Evolutionary conservation across 2,888 invertebrate genomes (phyloP), one percentile per base, ranked within the genome.

Genomic region (Drosophila gaucha): DNA sequence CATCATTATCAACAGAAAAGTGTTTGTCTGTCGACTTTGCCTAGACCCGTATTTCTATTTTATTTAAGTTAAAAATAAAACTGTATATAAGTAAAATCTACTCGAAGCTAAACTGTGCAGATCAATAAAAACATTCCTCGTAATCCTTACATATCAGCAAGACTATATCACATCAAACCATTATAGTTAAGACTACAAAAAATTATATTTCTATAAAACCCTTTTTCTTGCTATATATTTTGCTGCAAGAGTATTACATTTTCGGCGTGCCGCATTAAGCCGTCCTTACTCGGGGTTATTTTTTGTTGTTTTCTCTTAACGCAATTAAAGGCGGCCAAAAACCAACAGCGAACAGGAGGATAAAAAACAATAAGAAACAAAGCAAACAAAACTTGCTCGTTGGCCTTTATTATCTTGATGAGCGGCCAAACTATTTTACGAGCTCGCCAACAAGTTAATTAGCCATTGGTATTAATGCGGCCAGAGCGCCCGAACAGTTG

Each of bases 371-470:
- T 12, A 14, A 35, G 47, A 33, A 30, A 52, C 49, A 80, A 67
- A 59, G 59, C 49, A 60, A 54, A 78, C 63, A 62, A 55, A 62
- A 50, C 55, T 57, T 54, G 52, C 41, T 52, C 51, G 56, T 49
- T 69, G 69, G 73, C 69, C 69, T 80, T 80, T 77, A 77, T 77
- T 82, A 82, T 82, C 82, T 82, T 85, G 82, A 82, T 82, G 82
- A 79, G 82, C 82, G 82, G 20, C 74, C 85, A 80, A 82, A 85
- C 87, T 84, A 85, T 86, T 86, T 86, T 82, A 85, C 78, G 85
- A 84, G 78, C 85, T 85, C 80, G 80, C 78, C 87, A 87, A 83
- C 86, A 83, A 86, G 83, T 87, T 86, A 87, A 87, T 86, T 86
- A 86, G 86, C 76, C 83, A 68, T 75, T 67, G 78, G 78, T 62